Conservation (phyloP, 2,113 vertebrate species). For the Rutilus rutilus region DNA sequence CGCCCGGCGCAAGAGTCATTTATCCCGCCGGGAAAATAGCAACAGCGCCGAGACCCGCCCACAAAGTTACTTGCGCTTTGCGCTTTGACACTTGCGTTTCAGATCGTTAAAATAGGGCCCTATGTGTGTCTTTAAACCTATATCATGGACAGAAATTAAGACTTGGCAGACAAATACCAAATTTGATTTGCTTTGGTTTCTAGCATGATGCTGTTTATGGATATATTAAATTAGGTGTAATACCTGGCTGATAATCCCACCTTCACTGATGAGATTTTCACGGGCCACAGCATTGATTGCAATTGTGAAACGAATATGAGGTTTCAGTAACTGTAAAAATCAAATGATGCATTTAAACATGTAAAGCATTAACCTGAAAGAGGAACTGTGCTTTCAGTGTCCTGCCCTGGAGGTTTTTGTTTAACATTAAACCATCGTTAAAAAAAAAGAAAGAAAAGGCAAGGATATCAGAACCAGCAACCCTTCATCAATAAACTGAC, state of each 20-base stretch:
- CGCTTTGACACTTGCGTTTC: too few relatives aligned
- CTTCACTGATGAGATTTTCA: conserved; percentile 62
- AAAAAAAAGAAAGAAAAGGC: too few relatives aligned
- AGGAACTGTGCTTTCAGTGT: too few relatives aligned
- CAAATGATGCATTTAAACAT: background rate
- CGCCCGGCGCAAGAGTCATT: too few relatives aligned
- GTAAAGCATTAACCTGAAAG: too few relatives aligned
- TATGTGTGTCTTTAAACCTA: background rate
- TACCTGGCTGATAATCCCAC: conserved; percentile 65
- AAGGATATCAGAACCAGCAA: background rate
- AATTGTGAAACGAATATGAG: conserved; percentile 69
- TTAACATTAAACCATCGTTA: too few relatives aligned
- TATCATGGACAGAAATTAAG: background rate
- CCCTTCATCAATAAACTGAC: background rate
- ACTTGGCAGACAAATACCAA: background rate
- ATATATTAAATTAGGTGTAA: background rate
- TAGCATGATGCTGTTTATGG: background rate
- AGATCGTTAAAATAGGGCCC: too few relatives aligned
- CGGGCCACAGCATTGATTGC: conserved; percentile 70
- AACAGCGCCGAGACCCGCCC: too few relatives aligned
- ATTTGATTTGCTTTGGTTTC: background rate
- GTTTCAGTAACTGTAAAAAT: conserved; percentile 65
- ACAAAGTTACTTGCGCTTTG: too few relatives aligned
- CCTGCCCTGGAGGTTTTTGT: too few relatives aligned
- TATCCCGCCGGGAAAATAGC: too few relatives aligned